phyloP scores from a whole-genome alignment of 2,797 vertebrate species.

The Tarsius wallacei region DNA sequence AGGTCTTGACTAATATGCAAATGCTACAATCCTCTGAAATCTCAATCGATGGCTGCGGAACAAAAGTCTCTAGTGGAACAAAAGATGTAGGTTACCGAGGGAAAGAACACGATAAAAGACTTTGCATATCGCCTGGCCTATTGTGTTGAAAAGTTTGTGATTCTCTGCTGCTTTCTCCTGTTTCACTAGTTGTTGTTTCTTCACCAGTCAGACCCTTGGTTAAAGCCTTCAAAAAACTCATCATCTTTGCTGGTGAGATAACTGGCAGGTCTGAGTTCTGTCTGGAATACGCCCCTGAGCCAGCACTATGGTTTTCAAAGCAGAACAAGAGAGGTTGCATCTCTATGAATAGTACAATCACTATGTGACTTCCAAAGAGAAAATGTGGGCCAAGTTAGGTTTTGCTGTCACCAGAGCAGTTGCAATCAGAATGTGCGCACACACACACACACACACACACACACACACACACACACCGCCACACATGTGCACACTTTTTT shows the following conservation, averaged over 20 bases:
- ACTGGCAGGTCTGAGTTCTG: not conserved
- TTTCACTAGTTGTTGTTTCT: not conserved
- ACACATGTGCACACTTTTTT: no score
- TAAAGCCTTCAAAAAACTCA: slow-evolving; percentile 7
- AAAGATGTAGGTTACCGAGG: not conserved
- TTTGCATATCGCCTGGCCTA: no score
- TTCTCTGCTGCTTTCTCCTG: slow-evolving; percentile 12
- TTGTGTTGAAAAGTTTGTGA: not conserved
- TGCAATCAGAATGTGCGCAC: not conserved
- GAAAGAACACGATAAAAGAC: not conserved
- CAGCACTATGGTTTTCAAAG: not conserved
- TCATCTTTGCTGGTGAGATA: not conserved
- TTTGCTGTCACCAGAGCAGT: not conserved
- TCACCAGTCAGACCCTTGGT: not conserved
- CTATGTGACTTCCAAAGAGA: not conserved
- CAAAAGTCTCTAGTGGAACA: not conserved
- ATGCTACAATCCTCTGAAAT: not conserved
- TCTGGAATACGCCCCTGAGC: not conserved
- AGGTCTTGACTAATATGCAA: not conserved
- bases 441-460: no score
- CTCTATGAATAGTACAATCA: not conserved
- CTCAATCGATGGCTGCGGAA: not conserved
- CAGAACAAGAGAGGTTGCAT: not conserved
- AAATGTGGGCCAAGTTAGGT: not conserved
- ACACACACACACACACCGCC: no score